These are phyloP conservation scores for Microtus richardsoni DNA, from an alignment of 2,113 vertebrate species.

Conservation along the genomic window DNA sequence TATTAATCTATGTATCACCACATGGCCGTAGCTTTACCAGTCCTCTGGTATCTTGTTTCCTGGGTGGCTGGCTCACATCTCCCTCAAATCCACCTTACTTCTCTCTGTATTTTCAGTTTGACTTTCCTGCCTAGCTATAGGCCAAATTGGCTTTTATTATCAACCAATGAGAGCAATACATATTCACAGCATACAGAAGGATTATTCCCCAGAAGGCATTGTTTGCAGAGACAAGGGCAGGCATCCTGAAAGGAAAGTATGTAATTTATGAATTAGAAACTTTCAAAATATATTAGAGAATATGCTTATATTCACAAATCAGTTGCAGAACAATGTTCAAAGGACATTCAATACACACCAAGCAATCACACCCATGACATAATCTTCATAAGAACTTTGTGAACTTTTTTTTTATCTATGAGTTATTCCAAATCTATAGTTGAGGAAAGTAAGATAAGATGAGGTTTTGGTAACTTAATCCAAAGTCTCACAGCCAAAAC, in stretches of 20 bases:
- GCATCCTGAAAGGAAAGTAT: background rate
- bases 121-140: too few relatives aligned
- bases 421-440: background rate
- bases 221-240: background rate
- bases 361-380: background rate
- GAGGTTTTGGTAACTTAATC: background rate
- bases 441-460: background rate
- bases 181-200: too few relatives aligned
- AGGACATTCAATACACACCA: background rate
- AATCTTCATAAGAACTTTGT: background rate
- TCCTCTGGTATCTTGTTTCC: too few relatives aligned
- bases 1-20: too few relatives aligned
- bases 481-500: background rate
- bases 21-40: too few relatives aligned
- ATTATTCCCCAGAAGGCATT: too few relatives aligned
- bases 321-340: background rate
- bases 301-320: background rate
- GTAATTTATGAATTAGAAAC: constrained; percentile 9
- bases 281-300: background rate
- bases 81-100: too few relatives aligned
- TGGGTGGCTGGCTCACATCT: too few relatives aligned
- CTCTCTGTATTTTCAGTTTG: too few relatives aligned
- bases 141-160: too few relatives aligned
- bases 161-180: too few relatives aligned
- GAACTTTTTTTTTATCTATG: background rate